Evolutionary conservation across 2,113 vertebrate genomes (phyloP).

Genomic region (Sakesphorus luctuosus): DNA sequence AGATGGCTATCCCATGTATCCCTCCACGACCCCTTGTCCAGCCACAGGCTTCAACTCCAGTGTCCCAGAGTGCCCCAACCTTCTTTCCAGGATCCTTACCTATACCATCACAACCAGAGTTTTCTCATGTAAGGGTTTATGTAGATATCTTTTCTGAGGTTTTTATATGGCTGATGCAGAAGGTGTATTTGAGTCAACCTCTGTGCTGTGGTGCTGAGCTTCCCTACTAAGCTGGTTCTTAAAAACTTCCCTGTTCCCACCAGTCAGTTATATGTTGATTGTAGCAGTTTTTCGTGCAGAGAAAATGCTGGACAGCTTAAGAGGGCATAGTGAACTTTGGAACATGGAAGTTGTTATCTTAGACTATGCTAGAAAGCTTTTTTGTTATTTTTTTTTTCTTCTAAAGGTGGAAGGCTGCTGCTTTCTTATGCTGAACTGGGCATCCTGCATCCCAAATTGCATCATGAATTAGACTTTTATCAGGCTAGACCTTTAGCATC

Average conservation of each 20-base stretch:
- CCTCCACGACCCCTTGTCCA: conserved; percentile 28
- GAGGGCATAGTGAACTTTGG: neutral
- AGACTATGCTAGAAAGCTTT: neutral
- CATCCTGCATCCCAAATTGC: neutral
- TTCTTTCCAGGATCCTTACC: conserved; percentile 79
- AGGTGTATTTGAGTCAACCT: neutral
- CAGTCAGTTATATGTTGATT: neutral
- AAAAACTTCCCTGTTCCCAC: neutral
- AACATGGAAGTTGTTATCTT: neutral
- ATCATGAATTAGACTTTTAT: neutral
- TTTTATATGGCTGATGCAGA: neutral
- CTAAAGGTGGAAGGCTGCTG: neutral
- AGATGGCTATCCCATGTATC: conserved; percentile 37
- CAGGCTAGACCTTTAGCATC: neutral
- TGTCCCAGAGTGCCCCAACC: conserved; percentile 81
- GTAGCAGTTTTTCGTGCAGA: neutral
- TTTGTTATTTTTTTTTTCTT: neutral
- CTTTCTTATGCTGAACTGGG: neutral
- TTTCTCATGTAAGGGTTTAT: conserved; percentile 87
- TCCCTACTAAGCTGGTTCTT: neutral
- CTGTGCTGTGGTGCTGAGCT: neutral
- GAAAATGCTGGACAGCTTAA: neutral
- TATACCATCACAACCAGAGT: conserved; percentile 89
- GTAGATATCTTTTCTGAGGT: neutral
- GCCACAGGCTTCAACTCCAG: conserved; percentile 82